A percentile compares a stretch with the other conserved stretches of the same genome.
These are phyloP conservation scores for Orthonevra nobilis DNA, from an alignment of 2,888 invertebrate genomes.

Conservation along the genomic window DNA sequence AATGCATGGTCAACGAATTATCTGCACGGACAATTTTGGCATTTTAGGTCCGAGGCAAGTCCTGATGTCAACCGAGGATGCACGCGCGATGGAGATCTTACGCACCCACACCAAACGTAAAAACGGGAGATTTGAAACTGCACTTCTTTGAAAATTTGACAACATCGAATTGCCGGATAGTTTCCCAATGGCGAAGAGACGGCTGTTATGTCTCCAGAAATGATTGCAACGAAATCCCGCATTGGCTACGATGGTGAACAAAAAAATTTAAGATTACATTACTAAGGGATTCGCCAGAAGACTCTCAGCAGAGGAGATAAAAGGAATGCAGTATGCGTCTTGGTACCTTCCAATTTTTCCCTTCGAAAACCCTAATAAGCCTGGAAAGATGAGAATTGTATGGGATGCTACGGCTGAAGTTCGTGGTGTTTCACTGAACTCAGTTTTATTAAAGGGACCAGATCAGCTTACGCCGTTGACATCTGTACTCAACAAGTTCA, in stretches of 20 bases:
- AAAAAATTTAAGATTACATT: no score
- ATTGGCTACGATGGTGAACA: constrained; percentile 7
- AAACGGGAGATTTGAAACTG: not conserved
- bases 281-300: no score
- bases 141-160: constrained; percentile 68
- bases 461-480: no score
- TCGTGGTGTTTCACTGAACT: no score
- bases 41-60: not conserved
- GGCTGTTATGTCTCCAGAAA: constrained; percentile 60
- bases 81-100: not conserved
- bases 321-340: no score
- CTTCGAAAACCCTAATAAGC: no score
- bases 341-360: no score
- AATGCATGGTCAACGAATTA: not conserved
- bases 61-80: not conserved
- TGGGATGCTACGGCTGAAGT: no score
- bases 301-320: no score
- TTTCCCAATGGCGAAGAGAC: constrained; percentile 52
- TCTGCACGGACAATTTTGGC: constrained; percentile 12
- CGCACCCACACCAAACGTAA: not conserved
- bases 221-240: constrained; percentile 36
- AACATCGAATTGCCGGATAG: constrained; percentile 70
- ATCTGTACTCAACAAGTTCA: no score
- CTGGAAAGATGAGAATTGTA: no score
- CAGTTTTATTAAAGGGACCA: no score